Evolutionary conservation across 2,797 vertebrate genomes (phyloP), one percentile per base, ranked within the genome.

Genomic region (Arctocebus calabarensis): DNA sequence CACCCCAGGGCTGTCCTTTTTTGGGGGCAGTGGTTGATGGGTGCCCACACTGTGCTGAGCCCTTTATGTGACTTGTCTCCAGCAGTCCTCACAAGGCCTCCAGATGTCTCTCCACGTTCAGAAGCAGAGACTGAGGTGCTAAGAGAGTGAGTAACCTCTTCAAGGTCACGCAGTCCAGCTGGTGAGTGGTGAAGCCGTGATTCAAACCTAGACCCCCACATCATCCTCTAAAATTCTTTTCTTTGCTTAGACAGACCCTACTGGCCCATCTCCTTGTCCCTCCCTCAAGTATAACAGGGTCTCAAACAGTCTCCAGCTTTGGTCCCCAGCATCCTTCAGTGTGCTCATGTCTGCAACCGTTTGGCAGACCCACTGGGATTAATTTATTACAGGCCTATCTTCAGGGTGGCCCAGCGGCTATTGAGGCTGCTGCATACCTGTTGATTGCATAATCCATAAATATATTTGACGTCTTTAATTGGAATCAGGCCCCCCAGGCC

Each of bases 311-410:
- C 75, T 62, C 32, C 40, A 74, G 57, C 66, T 57, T 45, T 57
- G 75, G 93, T 96, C 89, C 78, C 40, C 57, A 59, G 86, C 22
- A 94, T 77, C 43, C 70, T 75, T 86, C 40, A 43, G 79, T 94
- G 85, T 74, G 71, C 74, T 96, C 88, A 90, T 48, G 70, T 91
- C 94, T 78, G 93, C 94, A 95, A 87, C 81, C 95, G 85, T 71
- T 96, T 96, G 97, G 97, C 96, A 97, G 81, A 91, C 91, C 96
- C 91, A 93, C 84, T 61, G 97, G 95, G 95, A 97, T 97, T 97
- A 97, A 97, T 97, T 97, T 96, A 97, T 97, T 94, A 96, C 95
- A 97, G 97, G 81, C 96, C 91, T 96, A 92, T 92, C 96, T 97
- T 95, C 91, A 84, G 97, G 97, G 97, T 97, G 97, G 97, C 96